A percentile compares a stretch with the other conserved stretches of the same genome.
Conservation (phyloP, 2,113 vertebrate species). For the Macquaria ambigua region DNA sequence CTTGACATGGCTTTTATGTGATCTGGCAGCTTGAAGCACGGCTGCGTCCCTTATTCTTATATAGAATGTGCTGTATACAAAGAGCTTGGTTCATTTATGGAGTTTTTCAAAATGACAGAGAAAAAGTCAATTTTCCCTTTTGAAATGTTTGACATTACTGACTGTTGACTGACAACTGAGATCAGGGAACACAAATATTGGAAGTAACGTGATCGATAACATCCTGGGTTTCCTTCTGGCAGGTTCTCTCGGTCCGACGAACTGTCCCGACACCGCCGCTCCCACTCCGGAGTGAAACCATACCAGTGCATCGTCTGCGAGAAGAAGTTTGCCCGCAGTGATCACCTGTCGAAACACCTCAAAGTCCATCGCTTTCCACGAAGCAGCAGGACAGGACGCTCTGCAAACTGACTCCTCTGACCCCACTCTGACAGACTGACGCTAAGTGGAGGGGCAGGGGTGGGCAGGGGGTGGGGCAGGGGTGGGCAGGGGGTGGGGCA, state of each 20-base stretch:
- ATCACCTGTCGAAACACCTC: conserved; percentile 99
- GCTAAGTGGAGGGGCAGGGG: background rate
- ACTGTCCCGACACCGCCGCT: conserved; percentile 95
- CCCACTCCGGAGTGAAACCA: conserved; percentile 97
- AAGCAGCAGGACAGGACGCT: conserved; percentile 91
- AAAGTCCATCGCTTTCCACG: conserved; percentile 99
- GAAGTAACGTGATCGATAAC: background rate
- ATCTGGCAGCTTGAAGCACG: conserved; percentile 14
- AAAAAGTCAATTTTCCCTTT: background rate
- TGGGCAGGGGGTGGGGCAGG: background rate
- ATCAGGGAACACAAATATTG: background rate
- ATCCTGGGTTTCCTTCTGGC: conserved; percentile 25
- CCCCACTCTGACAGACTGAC: conserved; percentile 61
- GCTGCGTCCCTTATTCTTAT: conserved; percentile 1
- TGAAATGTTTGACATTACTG: background rate
- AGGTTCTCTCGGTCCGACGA: conserved; percentile 98
- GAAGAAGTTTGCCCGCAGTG: conserved; percentile 98
- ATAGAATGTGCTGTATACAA: background rate
- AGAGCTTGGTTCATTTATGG: background rate
- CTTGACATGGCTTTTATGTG: conserved; percentile 16
- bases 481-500: background rate
- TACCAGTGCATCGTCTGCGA: conserved; percentile 97
- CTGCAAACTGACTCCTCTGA: conserved; percentile 89
- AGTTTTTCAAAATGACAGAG: background rate
- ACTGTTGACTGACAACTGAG: background rate